phyloP scores from a whole-genome alignment of 2,888 invertebrate genomes.

The Pristionchus entomophagus region DNA sequence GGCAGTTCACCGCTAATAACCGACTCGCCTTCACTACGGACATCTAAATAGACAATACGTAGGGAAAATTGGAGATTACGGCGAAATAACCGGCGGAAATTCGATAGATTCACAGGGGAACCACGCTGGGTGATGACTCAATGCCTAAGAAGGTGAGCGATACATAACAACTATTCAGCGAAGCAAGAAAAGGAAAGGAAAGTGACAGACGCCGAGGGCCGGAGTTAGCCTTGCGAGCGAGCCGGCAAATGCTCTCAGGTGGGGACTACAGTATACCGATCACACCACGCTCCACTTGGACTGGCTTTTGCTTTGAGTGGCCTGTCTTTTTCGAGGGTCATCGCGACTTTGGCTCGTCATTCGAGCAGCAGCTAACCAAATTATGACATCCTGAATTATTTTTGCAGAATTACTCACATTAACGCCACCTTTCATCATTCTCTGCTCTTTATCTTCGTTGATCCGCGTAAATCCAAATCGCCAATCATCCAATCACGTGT shows the following conservation, averaged over 20 bases:
- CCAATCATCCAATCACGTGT: background rate
- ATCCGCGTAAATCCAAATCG: background rate
- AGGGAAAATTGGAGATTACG: no score
- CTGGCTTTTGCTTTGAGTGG: background rate
- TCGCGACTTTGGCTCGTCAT: no score
- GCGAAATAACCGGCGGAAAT: no score
- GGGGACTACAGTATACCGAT: background rate
- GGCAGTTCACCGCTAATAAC: conserved; percentile 55
- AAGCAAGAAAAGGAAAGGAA: background rate
- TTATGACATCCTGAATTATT: no score
- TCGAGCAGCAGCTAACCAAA: no score
- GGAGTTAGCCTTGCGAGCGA: background rate
- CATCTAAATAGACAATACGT: background rate
- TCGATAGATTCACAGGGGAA: no score
- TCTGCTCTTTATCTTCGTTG: no score
- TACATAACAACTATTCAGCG: no score
- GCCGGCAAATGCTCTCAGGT: background rate
- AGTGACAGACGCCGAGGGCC: background rate
- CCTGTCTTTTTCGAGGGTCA: background rate
- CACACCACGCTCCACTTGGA: background rate
- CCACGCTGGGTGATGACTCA: no score
- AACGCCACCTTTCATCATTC: no score
- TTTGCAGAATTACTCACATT: no score
- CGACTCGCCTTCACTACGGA: conserved; percentile 41
- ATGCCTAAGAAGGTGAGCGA: no score